A percentile compares a stretch with the other conserved stretches of the same genome.
These are phyloP conservation scores for Pollimyrus isidori DNA, from an alignment of 2,113 vertebrate species.

Conservation along the genomic window DNA sequence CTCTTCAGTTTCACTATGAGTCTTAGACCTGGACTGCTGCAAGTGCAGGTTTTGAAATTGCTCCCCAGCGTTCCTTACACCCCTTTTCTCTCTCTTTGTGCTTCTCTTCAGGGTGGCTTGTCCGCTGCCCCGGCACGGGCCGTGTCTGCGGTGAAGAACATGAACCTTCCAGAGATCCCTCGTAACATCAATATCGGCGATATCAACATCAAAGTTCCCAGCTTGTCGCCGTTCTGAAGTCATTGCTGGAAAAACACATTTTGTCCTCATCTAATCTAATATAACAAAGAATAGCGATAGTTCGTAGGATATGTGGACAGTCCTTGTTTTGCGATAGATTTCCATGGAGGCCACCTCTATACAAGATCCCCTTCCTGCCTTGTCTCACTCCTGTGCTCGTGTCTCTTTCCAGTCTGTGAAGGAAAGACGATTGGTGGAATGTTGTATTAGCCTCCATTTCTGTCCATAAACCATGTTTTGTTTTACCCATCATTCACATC, in stretches of 20 bases:
- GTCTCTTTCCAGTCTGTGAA: background rate
- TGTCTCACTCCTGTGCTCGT: background rate
- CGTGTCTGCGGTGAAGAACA: conserved; percentile 86
- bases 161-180: conserved; percentile 88
- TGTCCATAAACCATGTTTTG: background rate
- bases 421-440: background rate
- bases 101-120: conserved; percentile 68
- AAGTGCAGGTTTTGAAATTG: background rate
- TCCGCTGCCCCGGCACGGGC: conserved; percentile 82
- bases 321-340: background rate
- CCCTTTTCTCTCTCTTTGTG: background rate
- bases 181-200: conserved; percentile 93
- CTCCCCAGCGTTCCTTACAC: background rate
- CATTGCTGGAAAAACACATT: background rate
- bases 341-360: background rate
- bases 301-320: background rate
- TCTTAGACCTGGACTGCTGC: background rate
- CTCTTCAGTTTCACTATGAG: background rate
- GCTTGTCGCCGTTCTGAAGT: conserved; percentile 77
- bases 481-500: background rate
- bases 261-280: background rate
- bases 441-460: background rate
- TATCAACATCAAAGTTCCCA: conserved; percentile 93
- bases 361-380: background rate
- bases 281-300: background rate